Evolutionary conservation across 2,888 invertebrate genomes (phyloP).

Genomic region (Troides helena): DNA sequence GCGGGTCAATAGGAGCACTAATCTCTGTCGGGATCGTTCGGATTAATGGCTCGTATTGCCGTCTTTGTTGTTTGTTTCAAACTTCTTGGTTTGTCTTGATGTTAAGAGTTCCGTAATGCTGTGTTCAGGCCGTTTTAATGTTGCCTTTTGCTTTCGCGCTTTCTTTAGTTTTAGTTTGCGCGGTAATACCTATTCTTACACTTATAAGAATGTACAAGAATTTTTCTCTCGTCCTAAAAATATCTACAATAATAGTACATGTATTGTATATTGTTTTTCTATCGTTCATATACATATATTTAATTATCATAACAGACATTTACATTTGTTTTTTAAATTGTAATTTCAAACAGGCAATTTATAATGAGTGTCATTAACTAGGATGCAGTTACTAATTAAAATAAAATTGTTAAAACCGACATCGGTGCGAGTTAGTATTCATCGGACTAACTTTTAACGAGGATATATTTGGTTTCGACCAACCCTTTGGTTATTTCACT

Average conservation of each 20-base stretch:
- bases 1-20: conserved; percentile 70
- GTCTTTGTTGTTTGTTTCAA: conserved; percentile 70
- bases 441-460: conserved; percentile 78
- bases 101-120: conserved; percentile 59
- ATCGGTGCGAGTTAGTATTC: conserved; percentile 53
- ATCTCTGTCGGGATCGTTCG: conserved; percentile 73
- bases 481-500: conserved; percentile 78
- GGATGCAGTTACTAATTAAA: conserved; percentile 75
- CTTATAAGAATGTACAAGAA: too few relatives aligned
- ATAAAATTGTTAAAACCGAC: conserved; percentile 78
- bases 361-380: conserved; percentile 63
- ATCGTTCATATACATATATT: background rate
- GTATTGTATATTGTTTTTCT: too few relatives aligned
- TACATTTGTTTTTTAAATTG: conserved; percentile 16
- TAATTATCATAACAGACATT: background rate
- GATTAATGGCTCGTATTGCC: conserved; percentile 76
- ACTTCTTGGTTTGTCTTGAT: conserved; percentile 60
- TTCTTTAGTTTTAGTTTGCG: conserved; percentile 31
- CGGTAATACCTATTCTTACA: background rate
- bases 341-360: conserved; percentile 56
- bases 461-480: conserved; percentile 78
- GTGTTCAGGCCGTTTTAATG: conserved; percentile 44
- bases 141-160: conserved; percentile 38
- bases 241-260: background rate
- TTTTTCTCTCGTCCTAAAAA: background rate